These are phyloP conservation scores for Phania funesta DNA, from an alignment of 2,888 invertebrate species.

Conservation along the genomic window DNA sequence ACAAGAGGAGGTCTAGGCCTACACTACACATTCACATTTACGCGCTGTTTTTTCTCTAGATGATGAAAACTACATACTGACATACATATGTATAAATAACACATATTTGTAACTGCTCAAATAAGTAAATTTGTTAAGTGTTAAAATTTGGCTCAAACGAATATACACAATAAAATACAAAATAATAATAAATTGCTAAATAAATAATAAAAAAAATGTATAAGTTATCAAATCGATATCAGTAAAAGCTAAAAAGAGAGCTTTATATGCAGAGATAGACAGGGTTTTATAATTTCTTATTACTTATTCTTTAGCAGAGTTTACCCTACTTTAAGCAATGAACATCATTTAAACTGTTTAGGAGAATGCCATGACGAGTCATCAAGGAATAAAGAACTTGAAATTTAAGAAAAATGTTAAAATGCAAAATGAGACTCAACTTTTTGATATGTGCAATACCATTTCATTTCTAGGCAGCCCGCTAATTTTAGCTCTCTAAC, in stretches of 20 bases:
- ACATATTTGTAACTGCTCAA: background rate
- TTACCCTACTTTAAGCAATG: constrained; percentile 25
- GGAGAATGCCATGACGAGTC: no score
- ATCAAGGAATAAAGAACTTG: no score
- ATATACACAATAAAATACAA: constrained; percentile 42
- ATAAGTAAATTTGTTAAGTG: background rate
- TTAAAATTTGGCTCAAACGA: constrained; percentile 35
- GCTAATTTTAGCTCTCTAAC: no score
- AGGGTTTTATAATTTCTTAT: constrained; percentile 53
- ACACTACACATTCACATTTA: no score
- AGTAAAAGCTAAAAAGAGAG: constrained; percentile 63
- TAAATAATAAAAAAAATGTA: background rate
- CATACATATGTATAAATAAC: no score
- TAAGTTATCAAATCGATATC: constrained; percentile 65
- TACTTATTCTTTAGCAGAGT: constrained; percentile 24
- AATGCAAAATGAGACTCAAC: no score
- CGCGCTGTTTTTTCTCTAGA: no score
- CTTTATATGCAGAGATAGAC: constrained; percentile 24
- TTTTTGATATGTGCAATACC: no score
- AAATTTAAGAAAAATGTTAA: no score
- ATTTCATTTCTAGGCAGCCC: no score
- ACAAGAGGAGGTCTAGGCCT: constrained; percentile 28
- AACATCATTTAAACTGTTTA: background rate
- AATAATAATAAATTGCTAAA: constrained; percentile 56
- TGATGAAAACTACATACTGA: no score